Evolutionary conservation across 1,140 invertebrate species (phyloP).

Genomic region (Cydia amplana): DNA sequence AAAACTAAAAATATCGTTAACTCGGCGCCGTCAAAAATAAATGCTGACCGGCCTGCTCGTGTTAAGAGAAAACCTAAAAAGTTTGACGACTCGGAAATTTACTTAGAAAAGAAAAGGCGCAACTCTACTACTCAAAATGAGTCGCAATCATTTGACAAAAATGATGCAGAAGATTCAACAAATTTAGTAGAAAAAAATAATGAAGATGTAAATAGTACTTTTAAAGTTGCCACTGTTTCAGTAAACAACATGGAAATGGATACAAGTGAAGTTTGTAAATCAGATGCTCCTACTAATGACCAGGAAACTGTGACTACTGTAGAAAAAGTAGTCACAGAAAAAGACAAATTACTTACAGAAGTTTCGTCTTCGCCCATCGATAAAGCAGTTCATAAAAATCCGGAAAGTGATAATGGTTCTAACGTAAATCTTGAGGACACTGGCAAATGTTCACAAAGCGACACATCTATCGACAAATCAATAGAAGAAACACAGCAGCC

Average conservation of each 20-base stretch:
- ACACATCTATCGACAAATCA: constrained; percentile 9
- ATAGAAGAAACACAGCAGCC: constrained; percentile 23
- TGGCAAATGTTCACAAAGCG: not conserved
- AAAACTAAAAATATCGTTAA: constrained; percentile 41
- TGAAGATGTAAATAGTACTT: not conserved
- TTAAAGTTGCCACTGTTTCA: not conserved
- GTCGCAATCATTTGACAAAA: constrained; percentile 31
- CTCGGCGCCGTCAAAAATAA: constrained; percentile 59
- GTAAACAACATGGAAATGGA: not conserved
- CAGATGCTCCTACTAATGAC: not conserved
- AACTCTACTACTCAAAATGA: constrained; percentile 44
- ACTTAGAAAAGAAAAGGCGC: constrained; percentile 54
- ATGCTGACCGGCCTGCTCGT: constrained; percentile 63
- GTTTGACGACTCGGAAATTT: constrained; percentile 61
- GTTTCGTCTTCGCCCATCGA: not conserved
- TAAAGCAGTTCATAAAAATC: not conserved
- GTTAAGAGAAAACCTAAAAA: constrained; percentile 74
- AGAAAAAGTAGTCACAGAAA: not conserved
- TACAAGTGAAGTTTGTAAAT: not conserved
- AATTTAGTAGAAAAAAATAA: not conserved
- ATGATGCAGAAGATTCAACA: constrained; percentile 10
- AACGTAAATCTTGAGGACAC: not conserved
- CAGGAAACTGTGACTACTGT: not conserved
- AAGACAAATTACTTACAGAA: not conserved
- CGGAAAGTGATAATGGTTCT: not conserved